A percentile compares a stretch with the other conserved stretches of the same genome.
These are phyloP conservation scores for Hybognathus amarus DNA, from an alignment of 2,797 vertebrate species.

Conservation along the genomic window DNA sequence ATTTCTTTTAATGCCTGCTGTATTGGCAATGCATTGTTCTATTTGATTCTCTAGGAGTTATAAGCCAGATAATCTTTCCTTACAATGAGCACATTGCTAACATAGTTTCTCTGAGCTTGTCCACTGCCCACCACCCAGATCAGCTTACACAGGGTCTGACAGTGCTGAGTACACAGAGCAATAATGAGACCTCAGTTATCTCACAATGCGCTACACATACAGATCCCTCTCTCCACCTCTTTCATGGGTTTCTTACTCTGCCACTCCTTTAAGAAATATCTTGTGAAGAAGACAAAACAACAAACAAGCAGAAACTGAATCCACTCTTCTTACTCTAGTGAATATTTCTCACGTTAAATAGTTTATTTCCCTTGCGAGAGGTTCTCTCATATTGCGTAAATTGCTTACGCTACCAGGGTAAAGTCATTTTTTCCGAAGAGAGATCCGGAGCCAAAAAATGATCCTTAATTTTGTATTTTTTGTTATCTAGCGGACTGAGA, in stretches of 20 bases:
- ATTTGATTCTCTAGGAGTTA: conserved; percentile 40
- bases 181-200: conserved; percentile 37
- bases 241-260: conserved; percentile 6
- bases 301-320: background rate
- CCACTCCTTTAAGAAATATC: conserved; percentile 13
- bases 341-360: background rate
- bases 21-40: conserved; percentile 40
- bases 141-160: conserved; percentile 61
- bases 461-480: no score
- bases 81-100: conserved; percentile 62
- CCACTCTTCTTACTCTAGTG: background rate
- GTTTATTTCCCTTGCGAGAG: background rate
- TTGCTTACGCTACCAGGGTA: no score
- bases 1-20: conserved; percentile 1
- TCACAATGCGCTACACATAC: conserved; percentile 36
- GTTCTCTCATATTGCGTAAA: no score
- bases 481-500: no score
- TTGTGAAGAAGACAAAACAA: conserved; percentile 1
- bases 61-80: conserved; percentile 59
- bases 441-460: no score
- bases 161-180: conserved; percentile 37
- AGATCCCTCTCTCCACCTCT: background rate
- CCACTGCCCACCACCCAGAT: conserved; percentile 64
- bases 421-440: no score
- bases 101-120: conserved; percentile 62